Evolutionary conservation across 2,113 vertebrate genomes (phyloP).

Genomic region (Spermophilus dauricus): DNA sequence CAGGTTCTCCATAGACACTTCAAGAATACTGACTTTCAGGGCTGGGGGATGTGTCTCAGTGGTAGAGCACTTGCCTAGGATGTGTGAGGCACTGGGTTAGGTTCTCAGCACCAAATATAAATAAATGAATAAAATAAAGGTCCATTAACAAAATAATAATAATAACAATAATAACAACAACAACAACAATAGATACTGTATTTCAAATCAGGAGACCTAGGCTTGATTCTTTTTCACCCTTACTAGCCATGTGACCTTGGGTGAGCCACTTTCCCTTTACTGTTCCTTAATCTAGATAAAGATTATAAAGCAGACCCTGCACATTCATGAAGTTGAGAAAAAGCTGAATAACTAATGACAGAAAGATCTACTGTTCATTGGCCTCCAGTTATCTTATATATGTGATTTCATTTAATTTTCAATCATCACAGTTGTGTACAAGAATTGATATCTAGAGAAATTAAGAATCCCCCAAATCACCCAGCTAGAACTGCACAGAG

Average conservation of each 20-base stretch:
- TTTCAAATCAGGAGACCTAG: conserved; percentile 42
- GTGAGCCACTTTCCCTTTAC: background rate
- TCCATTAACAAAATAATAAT: too few relatives aligned
- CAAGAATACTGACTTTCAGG: conserved; percentile 45
- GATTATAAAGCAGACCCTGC: background rate
- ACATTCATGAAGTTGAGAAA: background rate
- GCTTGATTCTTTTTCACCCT: conserved; percentile 19
- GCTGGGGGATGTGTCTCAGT: too few relatives aligned
- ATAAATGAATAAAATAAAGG: too few relatives aligned
- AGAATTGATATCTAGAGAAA: background rate
- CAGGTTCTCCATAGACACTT: conserved; percentile 35
- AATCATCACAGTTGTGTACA: background rate
- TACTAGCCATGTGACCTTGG: conserved; percentile 38
- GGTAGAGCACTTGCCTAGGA: too few relatives aligned
- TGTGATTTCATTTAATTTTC: conserved; percentile 6
- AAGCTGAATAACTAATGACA: background rate
- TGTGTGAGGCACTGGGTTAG: too few relatives aligned
- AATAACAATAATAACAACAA: background rate
- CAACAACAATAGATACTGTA: background rate
- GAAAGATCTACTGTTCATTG: background rate
- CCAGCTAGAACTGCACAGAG: background rate
- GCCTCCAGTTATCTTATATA: background rate
- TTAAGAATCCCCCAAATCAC: background rate
- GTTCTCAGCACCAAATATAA: too few relatives aligned
- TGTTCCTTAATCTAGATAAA: conserved; percentile 44